Evolutionary conservation across 2,113 vertebrate species (phyloP), one percentile per base, ranked within the genome.

Genomic region (Elanus axillaris): DNA sequence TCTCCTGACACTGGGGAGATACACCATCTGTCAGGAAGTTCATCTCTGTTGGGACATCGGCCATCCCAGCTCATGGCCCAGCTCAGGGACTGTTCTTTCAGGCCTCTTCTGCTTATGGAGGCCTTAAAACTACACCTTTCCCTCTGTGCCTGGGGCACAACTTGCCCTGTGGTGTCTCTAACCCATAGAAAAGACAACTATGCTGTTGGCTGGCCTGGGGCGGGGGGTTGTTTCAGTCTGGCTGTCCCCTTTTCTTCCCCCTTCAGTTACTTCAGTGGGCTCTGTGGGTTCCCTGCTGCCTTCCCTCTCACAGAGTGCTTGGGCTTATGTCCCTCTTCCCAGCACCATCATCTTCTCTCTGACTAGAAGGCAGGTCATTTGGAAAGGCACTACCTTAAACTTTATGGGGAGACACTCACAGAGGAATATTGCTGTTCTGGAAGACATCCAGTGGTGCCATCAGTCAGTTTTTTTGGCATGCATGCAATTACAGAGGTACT

Each of bases 201-300:
- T 27, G 78, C 16, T 84, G 7, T 43, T 77, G 45, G 34, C 26
- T 27, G 9, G 7, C n/a, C n/a, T n/a, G n/a, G 5, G 2, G 3
- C 2, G 2, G 4, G 19, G 3, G 9, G 2, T 17, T 71, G 19
- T 16, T 84, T 25, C 47, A 13, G 0, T 50, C 45, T 73, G 18
- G 4, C 11, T 64, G 3, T 38, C 11, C 13, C 20, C 7, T 82
- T 78, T 81, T 71, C 16, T 68, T 6, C 2, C 7, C 4, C 0
- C 9, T 78, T 87, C 79, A 21, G 10, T 64, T 60, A 56, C 40
- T 13, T 43, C 36, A 34, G 8, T 45, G 10, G 12, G 10, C 6
- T 67, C n/a, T 87, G 38, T 3, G 25, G 50, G 18, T 87, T 7
- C 18, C 7, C 50, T 90, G 22, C 38, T 92, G 36, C 32, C 45